Evolutionary conservation across 2,888 invertebrate genomes (phyloP).

Genomic region (Pilophorus perplexus): DNA sequence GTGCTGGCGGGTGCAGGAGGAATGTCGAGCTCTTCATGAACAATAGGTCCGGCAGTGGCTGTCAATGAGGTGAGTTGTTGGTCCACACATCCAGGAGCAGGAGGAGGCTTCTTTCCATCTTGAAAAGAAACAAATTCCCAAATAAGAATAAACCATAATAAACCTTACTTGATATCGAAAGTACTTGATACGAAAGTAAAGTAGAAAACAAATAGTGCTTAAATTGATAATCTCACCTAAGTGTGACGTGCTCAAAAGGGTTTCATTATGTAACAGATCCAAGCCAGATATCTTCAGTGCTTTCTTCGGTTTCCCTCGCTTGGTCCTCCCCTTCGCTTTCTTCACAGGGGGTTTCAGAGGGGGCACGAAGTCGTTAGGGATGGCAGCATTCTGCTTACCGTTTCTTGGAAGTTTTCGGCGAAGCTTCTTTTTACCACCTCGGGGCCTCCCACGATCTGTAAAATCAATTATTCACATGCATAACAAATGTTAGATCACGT

Average conservation of each 20-base stretch:
- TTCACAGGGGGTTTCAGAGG: constrained; percentile 32
- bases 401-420: constrained; percentile 57
- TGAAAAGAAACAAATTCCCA: neutral
- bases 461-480: neutral
- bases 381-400: constrained; percentile 49
- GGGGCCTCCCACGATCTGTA: constrained; percentile 46
- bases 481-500: too few species aligned
- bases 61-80: constrained; percentile 81
- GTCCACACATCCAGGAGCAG: constrained; percentile 88
- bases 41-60: constrained; percentile 59
- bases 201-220: too few species aligned
- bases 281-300: constrained; percentile 77
- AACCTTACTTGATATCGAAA: constrained; percentile 14
- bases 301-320: constrained; percentile 62
- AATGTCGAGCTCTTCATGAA: constrained; percentile 80
- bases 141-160: neutral
- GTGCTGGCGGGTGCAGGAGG: constrained; percentile 73
- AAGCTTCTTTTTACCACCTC: constrained; percentile 55
- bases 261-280: constrained; percentile 84
- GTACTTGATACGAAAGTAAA: too few species aligned
- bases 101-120: constrained; percentile 70
- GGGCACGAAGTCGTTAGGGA: constrained; percentile 38
- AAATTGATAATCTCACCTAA: too few species aligned
- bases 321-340: constrained; percentile 50
- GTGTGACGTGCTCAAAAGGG: constrained; percentile 78